Conservation (phyloP, 2,113 vertebrate genomes). For the Seriola rivoliana region DNA sequence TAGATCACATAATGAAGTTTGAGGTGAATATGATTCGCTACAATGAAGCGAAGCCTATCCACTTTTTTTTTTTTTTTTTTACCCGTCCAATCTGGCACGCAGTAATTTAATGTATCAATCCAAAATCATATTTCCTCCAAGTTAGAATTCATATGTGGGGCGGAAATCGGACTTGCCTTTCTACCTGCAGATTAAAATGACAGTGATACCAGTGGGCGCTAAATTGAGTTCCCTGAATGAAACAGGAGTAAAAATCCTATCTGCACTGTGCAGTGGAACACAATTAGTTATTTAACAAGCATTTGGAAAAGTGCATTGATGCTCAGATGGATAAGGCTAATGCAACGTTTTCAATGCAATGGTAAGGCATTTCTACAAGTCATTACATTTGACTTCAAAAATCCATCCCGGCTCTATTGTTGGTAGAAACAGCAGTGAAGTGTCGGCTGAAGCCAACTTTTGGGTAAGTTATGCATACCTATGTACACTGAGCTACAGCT, state of each 20-base stretch:
- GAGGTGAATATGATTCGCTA: conserved; percentile 59
- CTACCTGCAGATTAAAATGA: conserved; percentile 65
- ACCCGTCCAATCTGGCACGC: conserved; percentile 26
- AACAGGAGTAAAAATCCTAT: conserved; percentile 48
- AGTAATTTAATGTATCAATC: conserved; percentile 70
- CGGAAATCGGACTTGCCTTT: conserved; percentile 31
- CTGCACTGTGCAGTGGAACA: conserved; percentile 44
- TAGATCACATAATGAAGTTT: conserved; percentile 67
- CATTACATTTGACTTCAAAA: conserved; percentile 47
- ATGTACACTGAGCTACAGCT: conserved; percentile 39
- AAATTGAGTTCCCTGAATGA: conserved; percentile 63
- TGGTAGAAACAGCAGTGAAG: conserved; percentile 25
- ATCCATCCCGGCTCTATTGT: conserved; percentile 30
- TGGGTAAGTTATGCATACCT: conserved; percentile 6
- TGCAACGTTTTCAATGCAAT: conserved; percentile 46
- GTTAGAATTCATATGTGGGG: conserved; percentile 50
- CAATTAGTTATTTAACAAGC: conserved; percentile 65
- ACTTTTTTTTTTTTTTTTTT: conserved; percentile 21
- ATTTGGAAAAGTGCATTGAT: conserved; percentile 56
- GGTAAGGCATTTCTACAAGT: conserved; percentile 62
- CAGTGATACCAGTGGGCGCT: conserved; percentile 46
- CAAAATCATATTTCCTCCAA: conserved; percentile 68
- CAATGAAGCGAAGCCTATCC: conserved; percentile 48
- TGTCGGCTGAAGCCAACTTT: conserved; percentile 11
- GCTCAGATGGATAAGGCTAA: conserved; percentile 56